Percentiles rank a stretch among this genome's conserved stretches.
Evolutionary conservation across 2,797 vertebrate genomes (phyloP).

Genomic region (Gallirallus australis): DNA sequence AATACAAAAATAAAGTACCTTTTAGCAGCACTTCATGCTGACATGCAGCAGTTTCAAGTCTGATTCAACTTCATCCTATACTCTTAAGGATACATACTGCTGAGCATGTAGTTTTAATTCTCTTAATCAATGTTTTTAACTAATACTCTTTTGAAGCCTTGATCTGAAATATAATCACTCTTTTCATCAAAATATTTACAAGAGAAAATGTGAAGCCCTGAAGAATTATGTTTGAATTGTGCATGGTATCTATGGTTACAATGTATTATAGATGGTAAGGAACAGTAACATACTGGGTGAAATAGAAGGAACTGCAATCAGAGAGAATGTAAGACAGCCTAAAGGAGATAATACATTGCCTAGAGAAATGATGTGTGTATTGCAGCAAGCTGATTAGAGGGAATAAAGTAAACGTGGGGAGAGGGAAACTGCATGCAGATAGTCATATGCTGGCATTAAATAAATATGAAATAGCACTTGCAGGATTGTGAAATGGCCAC

Average conservation of each 20-base stretch:
- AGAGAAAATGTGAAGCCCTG: not conserved
- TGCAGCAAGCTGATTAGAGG: not conserved
- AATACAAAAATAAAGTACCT: not conserved
- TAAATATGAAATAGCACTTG: not conserved
- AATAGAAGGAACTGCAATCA: not conserved
- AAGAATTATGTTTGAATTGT: conserved; percentile 11
- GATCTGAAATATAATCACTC: conserved; percentile 14
- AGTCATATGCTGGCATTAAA: not conserved
- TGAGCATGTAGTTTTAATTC: not conserved
- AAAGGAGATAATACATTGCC: not conserved
- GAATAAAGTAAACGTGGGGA: not conserved
- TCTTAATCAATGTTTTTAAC: conserved; percentile 30
- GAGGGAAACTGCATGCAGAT: not conserved
- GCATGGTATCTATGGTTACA: conserved; percentile 52
- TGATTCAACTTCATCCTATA: not conserved
- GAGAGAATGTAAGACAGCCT: not conserved
- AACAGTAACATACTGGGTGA: not conserved
- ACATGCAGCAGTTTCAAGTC: not conserved
- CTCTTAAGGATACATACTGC: not conserved
- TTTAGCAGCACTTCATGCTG: not conserved
- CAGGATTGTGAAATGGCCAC: not conserved
- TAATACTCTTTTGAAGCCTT: not conserved
- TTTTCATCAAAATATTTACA: conserved; percentile 65
- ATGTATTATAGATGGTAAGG: not conserved
- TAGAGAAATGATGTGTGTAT: not conserved